Evolutionary conservation across 2,888 invertebrate species (phyloP), one percentile per base, ranked within the genome.

Genomic region (Anaspis maculata): DNA sequence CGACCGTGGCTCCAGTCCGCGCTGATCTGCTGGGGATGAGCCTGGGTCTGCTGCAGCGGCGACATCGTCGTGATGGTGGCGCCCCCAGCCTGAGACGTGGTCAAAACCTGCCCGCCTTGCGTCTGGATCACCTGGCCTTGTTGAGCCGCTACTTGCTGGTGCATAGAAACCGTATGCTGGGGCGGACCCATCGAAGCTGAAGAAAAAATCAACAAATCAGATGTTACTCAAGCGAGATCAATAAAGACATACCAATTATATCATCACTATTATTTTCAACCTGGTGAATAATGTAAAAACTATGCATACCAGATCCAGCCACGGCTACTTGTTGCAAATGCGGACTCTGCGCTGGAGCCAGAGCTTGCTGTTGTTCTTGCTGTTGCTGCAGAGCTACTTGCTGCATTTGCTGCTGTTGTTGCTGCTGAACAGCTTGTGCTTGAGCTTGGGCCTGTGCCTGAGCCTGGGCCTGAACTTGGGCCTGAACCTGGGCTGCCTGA

Each of bases 51-150:
- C 42, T 84, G 85, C 52, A 84, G 67, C 0, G 84, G 80, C 3
- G 85, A 81, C 83, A 85, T 83, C 3, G 81, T 79, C 2, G 83
- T 77, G 34, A 84, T 78, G 2, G 78, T 76, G 1, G 70, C 77
- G 45, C 75, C 35, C 15, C 61, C 63, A 1, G 54, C 48, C 40
- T 58, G 58, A 15, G 55, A 52, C 6, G 64, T 53, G 1, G 62
- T 46, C 6, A 70, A 59, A 6, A 61, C 59, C 41, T 62, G 62
- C 2, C 59, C 60, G 2, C 66, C 68, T 40, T 69, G 68, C 2
- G 68, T 66, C 44, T 65, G 66, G 27, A 68, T 61, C 15, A 67
- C 69, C 28, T 67, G 68, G 30, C 63, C 65, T 32, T 65, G 62
- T 41, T 54, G 57, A n/a, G n/a, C n/a, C 27, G 64, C 51, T 50